Conservation (phyloP, 2,797 vertebrate species). For the Lacerta agilis region DNA sequence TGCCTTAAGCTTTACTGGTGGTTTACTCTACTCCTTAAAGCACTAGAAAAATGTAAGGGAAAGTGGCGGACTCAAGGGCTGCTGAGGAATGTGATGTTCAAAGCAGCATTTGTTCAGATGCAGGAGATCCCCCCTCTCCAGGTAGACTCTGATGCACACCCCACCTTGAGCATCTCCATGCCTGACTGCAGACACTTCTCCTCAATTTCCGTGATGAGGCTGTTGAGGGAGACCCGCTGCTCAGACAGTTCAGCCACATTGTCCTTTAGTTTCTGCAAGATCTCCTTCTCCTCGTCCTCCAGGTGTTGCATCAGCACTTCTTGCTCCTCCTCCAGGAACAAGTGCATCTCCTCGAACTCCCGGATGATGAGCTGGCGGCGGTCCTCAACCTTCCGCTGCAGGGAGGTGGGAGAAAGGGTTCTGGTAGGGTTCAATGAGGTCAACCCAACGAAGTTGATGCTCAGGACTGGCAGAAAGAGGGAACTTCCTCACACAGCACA, state of each 20-base stretch:
- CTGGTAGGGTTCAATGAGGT: neutral
- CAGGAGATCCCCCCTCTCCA: no score
- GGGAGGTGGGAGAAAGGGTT: neutral
- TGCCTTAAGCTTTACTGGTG: no score
- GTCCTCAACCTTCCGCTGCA: slow-evolving; percentile 86
- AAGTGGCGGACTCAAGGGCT: no score
- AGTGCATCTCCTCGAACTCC: slow-evolving; percentile 91
- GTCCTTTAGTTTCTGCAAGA: slow-evolving; percentile 88
- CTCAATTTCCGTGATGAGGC: slow-evolving; percentile 71
- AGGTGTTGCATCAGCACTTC: slow-evolving; percentile 87
- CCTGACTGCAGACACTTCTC: slow-evolving; percentile 74
- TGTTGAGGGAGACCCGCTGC: slow-evolving; percentile 73
- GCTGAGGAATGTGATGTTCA: neutral
- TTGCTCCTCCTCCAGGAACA: slow-evolving; percentile 90
- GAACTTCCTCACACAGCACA: no score
- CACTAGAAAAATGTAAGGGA: no score
- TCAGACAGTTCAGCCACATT: slow-evolving; percentile 88
- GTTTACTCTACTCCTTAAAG: no score
- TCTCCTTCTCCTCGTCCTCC: slow-evolving; percentile 88
- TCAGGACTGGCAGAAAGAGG: neutral
- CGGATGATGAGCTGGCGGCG: slow-evolving; percentile 88
- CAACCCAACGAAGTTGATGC: neutral
- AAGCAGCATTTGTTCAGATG: neutral
- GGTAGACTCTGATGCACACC: neutral
- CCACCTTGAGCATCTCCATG: slow-evolving; percentile 75